These are phyloP conservation scores for Meiosimyza platycephala DNA, from an alignment of 2,888 invertebrate genomes.

Conservation along the genomic window DNA sequence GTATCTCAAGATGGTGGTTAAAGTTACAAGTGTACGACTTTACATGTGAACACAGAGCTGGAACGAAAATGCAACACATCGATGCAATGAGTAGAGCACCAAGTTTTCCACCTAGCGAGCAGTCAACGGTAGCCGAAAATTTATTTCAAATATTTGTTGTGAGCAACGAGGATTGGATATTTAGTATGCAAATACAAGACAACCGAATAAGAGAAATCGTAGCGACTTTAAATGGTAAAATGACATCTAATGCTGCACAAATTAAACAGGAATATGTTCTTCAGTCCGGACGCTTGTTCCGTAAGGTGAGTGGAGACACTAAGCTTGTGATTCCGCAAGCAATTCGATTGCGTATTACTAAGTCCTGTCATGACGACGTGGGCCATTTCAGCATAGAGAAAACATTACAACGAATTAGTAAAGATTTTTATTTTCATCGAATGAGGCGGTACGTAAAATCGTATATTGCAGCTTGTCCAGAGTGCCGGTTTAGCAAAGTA, in stretches of 20 bases:
- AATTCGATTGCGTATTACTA: slow-evolving; percentile 43
- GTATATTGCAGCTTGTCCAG: slow-evolving; percentile 42
- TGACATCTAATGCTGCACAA: not conserved
- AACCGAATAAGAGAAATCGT: not conserved
- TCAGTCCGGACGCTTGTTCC: slow-evolving; percentile 38
- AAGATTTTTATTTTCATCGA: slow-evolving; percentile 46
- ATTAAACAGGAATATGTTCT: slow-evolving; percentile 36
- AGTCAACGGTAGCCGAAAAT: no score
- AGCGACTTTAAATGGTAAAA: not conserved
- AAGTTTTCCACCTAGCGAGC: no score
- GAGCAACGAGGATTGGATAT: no score
- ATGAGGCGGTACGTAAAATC: slow-evolving; percentile 45
- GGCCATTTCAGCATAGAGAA: slow-evolving; percentile 48
- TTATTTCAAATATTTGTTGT: no score
- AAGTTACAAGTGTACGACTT: no score
- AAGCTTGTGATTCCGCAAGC: slow-evolving; percentile 43
- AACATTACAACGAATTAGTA: slow-evolving; percentile 41
- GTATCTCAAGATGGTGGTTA: no score
- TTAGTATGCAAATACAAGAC: no score
- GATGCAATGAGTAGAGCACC: no score
- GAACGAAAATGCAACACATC: no score
- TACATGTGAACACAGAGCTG: no score
- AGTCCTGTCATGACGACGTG: slow-evolving; percentile 49
- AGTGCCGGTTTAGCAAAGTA: slow-evolving; percentile 41
- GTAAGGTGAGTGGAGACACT: slow-evolving; percentile 21